Conservation (phyloP, 2,113 vertebrate species). For the Planiliza haematocheilus region DNA sequence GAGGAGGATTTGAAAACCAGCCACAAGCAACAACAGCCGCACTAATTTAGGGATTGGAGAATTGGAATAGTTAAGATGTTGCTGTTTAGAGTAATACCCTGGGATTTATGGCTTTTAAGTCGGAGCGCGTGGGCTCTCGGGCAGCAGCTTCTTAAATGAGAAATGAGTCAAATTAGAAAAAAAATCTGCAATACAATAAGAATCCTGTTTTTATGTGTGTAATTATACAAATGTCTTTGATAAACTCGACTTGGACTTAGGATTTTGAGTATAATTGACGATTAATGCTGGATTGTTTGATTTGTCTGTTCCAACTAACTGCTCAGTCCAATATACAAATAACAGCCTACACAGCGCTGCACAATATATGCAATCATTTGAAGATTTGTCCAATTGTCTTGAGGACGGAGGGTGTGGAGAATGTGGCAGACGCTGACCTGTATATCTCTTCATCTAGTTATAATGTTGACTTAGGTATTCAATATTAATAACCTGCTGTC, state of each 20-base stretch:
- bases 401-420: conserved; percentile 26
- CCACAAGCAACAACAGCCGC: conserved; percentile 66
- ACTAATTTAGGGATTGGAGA: conserved; percentile 69
- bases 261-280: background rate
- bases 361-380: conserved; percentile 14
- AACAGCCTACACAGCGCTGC: background rate
- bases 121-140: conserved; percentile 49
- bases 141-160: conserved; percentile 36
- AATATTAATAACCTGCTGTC: conserved; percentile 78
- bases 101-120: conserved; percentile 68
- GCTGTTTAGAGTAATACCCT: conserved; percentile 54
- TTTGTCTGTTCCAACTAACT: background rate
- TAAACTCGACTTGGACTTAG: background rate
- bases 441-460: conserved; percentile 60
- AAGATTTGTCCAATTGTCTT: conserved; percentile 50
- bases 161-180: conserved; percentile 43
- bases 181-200: conserved; percentile 33
- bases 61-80: conserved; percentile 57
- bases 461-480: conserved; percentile 68
- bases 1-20: conserved; percentile 59
- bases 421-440: conserved; percentile 58
- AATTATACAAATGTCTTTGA: background rate
- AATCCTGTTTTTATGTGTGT: conserved; percentile 13
- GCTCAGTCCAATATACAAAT: background rate
- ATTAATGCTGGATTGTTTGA: conserved; percentile 2